Evolutionary conservation across 2,113 vertebrate species (phyloP), one percentile per base, ranked within the genome.

Genomic region (Catharus fuscescens): DNA sequence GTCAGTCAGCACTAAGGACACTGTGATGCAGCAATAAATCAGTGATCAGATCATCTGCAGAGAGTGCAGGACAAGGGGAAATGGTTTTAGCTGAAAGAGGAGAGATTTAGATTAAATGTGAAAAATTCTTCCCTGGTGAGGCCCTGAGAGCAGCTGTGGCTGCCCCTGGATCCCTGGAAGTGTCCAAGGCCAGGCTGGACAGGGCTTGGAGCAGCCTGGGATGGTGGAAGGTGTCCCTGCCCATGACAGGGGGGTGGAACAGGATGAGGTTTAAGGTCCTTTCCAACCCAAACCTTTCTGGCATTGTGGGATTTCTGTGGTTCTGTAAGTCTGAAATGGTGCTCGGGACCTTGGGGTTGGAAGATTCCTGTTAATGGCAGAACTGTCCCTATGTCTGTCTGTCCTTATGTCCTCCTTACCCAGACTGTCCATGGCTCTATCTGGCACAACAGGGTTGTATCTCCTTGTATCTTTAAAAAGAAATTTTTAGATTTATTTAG

Each of bases 161-260:
- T 82, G 61, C 20, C 17, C 45, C 70, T 57, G 64, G 28, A 26
- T 34, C 54, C 53, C 70, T 82, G 62, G 38, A 0, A 42, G 8
- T 47, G 70, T 4, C 0, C 61, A 0, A 67, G 53, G 11, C 16
- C 45, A 31, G 29, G 4, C 0, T 61, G 62, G 47, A 66, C 0
- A 0, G 23, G 24, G 44, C 9, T 81, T 38, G 53, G n/a, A 76
- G 20, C 29, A 53, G 0, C 25, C 54, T 76, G 79, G 40, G 3
- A 2, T 0, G 2, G 42, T 31, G 62, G n/a, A 26, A 76, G 29
- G 8, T 12, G 14, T 47, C n/a, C n/a, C 54, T 76, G n/a, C 11
- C 44, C 54, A 4, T 69, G 79, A 8, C 19, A 76, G n/a, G 17
- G 48, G 9, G 2, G 1, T 67, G 62, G 50, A 26, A 34, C n/a